These are phyloP conservation scores for Nomada ferruginata DNA, from an alignment of 2,888 invertebrate species.

Conservation along the genomic window DNA sequence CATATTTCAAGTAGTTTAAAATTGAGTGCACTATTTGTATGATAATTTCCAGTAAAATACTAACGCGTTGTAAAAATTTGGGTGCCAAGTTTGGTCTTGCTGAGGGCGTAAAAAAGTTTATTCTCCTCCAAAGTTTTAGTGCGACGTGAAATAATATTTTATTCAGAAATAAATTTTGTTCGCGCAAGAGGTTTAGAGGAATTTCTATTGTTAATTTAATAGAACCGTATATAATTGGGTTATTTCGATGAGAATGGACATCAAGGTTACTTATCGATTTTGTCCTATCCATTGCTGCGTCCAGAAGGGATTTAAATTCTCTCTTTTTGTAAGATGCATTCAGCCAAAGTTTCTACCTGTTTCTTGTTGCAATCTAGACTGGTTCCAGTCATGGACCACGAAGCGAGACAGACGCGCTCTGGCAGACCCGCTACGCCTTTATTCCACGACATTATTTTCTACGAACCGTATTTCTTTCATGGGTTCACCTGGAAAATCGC, in stretches of 20 bases:
- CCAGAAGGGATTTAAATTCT: constrained; percentile 29
- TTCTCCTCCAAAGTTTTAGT: background rate
- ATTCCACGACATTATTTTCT: constrained; percentile 54
- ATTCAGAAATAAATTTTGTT: too few relatives aligned
- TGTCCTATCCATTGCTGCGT: background rate
- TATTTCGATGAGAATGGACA: background rate
- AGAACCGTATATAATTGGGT: background rate
- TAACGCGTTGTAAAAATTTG: too few relatives aligned
- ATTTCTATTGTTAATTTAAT: background rate
- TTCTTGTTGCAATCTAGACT: constrained; percentile 57
- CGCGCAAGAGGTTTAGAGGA: background rate
- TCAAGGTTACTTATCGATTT: background rate
- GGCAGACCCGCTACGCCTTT: constrained; percentile 53
- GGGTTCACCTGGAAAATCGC: constrained; percentile 27
- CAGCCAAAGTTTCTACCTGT: constrained; percentile 47
- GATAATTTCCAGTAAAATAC: too few relatives aligned
- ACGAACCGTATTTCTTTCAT: constrained; percentile 32
- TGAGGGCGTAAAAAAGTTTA: background rate
- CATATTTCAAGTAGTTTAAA: too few relatives aligned
- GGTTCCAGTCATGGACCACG: constrained; percentile 70
- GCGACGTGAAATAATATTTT: background rate
- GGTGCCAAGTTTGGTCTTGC: too few relatives aligned
- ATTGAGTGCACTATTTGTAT: too few relatives aligned
- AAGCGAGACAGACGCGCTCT: constrained; percentile 59
- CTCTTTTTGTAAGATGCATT: constrained; percentile 19